Evolutionary conservation across 2,113 vertebrate genomes (phyloP).

Genomic region (Rallus limicola): DNA sequence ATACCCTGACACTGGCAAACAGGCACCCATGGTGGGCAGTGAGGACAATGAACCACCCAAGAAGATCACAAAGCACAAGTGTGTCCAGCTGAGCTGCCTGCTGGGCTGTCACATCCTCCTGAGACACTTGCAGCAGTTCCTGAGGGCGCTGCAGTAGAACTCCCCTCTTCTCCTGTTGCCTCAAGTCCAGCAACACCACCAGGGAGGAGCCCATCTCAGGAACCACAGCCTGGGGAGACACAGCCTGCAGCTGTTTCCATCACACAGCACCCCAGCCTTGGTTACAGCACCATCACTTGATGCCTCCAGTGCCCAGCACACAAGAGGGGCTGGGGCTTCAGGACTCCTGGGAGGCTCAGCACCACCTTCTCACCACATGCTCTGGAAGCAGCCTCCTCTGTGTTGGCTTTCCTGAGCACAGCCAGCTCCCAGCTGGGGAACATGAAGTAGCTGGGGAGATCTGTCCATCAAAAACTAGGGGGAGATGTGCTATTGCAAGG

Average conservation of each 20-base stretch:
- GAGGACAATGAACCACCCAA: neutral
- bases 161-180: neutral
- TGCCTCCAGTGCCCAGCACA: neutral
- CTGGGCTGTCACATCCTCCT: neutral
- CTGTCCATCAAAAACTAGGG: neutral
- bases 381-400: neutral
- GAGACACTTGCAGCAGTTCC: too few relatives aligned
- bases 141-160: neutral
- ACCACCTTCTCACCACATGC: neutral
- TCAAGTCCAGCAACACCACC: neutral
- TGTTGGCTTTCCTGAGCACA: neutral
- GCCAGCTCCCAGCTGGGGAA: neutral
- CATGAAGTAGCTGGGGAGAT: neutral
- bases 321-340: neutral
- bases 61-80: neutral
- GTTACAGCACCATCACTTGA: neutral
- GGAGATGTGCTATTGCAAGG: neutral
- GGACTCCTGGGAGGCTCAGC: neutral
- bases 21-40: fast-evolving
- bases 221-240: neutral
- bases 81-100: neutral
- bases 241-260: neutral
- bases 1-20: neutral
- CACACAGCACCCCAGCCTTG: neutral
- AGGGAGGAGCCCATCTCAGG: neutral